These are phyloP conservation scores for Nothocercus nigrocapillus DNA, from an alignment of 2,113 vertebrate genomes.

Conservation along the genomic window DNA sequence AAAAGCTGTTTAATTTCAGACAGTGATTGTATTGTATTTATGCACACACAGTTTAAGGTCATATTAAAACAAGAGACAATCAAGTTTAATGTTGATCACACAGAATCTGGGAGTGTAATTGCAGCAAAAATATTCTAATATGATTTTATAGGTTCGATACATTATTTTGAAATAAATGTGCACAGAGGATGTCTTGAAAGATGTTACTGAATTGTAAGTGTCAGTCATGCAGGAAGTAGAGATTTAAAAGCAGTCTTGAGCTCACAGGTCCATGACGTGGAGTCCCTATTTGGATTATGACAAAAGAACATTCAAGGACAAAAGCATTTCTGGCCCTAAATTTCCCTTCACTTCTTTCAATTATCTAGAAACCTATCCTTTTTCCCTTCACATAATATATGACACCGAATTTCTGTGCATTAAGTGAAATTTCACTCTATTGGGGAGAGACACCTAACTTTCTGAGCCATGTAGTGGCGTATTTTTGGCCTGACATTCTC, in stretches of 20 bases:
- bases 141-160: slow-evolving; percentile 1
- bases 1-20: slow-evolving; percentile 20
- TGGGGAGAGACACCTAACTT: slow-evolving; percentile 2
- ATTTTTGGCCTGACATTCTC: neutral
- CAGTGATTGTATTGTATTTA: neutral
- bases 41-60: neutral
- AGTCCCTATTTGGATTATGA: slow-evolving; percentile 4
- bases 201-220: slow-evolving; percentile 35
- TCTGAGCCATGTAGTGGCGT: neutral
- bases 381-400: slow-evolving; percentile 32
- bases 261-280: slow-evolving; percentile 56
- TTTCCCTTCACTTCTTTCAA: slow-evolving; percentile 48
- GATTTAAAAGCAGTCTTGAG: slow-evolving; percentile 68
- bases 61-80: neutral
- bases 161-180: slow-evolving; percentile 53
- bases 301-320: slow-evolving; percentile 64
- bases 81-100: neutral
- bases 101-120: neutral
- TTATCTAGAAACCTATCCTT: slow-evolving; percentile 22
- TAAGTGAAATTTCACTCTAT: neutral
- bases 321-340: slow-evolving; percentile 19
- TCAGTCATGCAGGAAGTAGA: slow-evolving; percentile 61
- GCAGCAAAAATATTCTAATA: slow-evolving; percentile 16
- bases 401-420: neutral
- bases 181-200: slow-evolving; percentile 35